Evolutionary conservation across 2,797 vertebrate genomes (phyloP), one percentile per base, ranked within the genome.

Genomic region (Rhinella marina): DNA sequence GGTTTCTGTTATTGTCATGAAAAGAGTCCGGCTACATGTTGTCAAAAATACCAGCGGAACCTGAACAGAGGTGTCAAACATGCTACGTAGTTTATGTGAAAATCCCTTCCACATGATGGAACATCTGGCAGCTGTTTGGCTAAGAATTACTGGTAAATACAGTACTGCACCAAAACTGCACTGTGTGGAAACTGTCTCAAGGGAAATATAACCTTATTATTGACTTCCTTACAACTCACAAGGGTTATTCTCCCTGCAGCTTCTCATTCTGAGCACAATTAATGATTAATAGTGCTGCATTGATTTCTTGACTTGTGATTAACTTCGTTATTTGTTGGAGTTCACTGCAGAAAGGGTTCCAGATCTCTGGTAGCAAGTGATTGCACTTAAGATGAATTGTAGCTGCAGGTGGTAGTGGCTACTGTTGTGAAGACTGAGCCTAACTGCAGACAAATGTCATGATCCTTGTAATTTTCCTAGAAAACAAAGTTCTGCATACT

Each of bases 281-380:
- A 66, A 12, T 66, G 62, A 66, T 66, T 66, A 19, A 66, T 66
- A 66, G n/a, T 66, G n/a, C n/a, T 66, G 62, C n/a, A 66, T 66
- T 66, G 62, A 66, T 66, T 66, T 66, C 62, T 66, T 66, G 62
- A 11, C 62, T 66, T 66, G 62, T 66, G 62, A 66, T 66, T 66
- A 25, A 66, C 62, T 66, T 11, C 0, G 25, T 66, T 66, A 25
- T 66, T 66, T 62, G 61, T 62, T 23, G 61, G 6, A 23, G 61
- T 62, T 62, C 9, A 66, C 62, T 66, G n/a, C 10, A 66, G 14
- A 6, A 25, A 66, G 62, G 62, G 14, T 66, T 66, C n/a, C 62
- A 66, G 10, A 27, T 27, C 12, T 27, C 62, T 66, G n/a, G n/a
- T 11, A 25, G 62, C 21, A 11, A 25, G 21, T 27, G n/a, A 66